These are phyloP conservation scores for Ptychoptera albimana DNA, from an alignment of 2,888 invertebrate species.

Conservation along the genomic window DNA sequence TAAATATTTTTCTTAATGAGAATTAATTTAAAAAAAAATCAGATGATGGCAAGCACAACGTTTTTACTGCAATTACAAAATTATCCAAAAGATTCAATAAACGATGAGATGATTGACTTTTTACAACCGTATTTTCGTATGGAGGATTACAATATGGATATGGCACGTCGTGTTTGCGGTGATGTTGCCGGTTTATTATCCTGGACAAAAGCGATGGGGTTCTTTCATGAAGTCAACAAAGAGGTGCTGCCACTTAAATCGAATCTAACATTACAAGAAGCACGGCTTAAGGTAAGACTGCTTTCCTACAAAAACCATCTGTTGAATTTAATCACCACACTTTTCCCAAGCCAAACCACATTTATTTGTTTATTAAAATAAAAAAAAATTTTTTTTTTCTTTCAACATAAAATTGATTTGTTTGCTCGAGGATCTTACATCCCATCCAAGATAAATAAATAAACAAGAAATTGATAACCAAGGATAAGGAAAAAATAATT, in stretches of 20 bases:
- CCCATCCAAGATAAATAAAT: too few species aligned
- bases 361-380: too few species aligned
- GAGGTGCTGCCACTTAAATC: conserved; percentile 91
- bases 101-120: conserved; percentile 92
- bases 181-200: conserved; percentile 90
- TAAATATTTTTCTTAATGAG: conserved; percentile 2
- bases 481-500: too few species aligned
- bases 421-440: too few species aligned
- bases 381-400: too few species aligned
- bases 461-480: too few species aligned
- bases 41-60: conserved; percentile 93
- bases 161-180: conserved; percentile 87
- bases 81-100: conserved; percentile 91
- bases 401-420: too few species aligned
- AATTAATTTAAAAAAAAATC: conserved; percentile 10
- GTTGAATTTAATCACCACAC: too few species aligned
- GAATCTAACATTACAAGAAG: conserved; percentile 81
- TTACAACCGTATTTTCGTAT: conserved; percentile 81
- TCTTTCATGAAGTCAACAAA: conserved; percentile 91
- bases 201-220: conserved; percentile 94
- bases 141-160: conserved; percentile 97
- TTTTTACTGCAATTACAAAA: conserved; percentile 83
- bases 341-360: too few species aligned
- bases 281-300: conserved; percentile 50
- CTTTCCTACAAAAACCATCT: background rate